phyloP scores from a whole-genome alignment of 2,797 vertebrate species.

The Paratrypauchen microcephalus region DNA sequence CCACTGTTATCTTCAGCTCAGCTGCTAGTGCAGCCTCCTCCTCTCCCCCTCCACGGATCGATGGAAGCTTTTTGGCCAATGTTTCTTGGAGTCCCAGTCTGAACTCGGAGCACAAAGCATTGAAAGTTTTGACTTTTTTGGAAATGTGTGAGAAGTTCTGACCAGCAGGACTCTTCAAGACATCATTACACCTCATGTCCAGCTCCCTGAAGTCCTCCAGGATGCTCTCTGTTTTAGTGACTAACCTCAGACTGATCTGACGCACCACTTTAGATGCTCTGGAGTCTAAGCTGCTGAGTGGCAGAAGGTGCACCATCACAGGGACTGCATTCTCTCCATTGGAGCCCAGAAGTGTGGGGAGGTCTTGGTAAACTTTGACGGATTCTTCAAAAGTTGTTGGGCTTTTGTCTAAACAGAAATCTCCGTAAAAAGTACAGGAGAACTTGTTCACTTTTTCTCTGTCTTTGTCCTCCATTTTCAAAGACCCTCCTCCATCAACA shows the following conservation, averaged over 20 bases:
- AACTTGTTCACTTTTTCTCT: not conserved
- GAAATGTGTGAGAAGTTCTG: not conserved
- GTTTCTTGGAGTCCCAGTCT: not conserved
- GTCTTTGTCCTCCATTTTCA: conserved; percentile 27
- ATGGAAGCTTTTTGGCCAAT: not conserved
- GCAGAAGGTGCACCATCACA: conserved; percentile 26
- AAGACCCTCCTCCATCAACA: conserved; percentile 26
- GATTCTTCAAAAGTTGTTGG: conserved; percentile 47
- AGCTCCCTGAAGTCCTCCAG: not conserved
- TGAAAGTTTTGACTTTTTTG: not conserved
- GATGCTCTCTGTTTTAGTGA: not conserved
- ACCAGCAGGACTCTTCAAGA: not conserved
- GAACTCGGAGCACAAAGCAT: not conserved
- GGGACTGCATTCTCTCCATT: not conserved
- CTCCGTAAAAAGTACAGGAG: conserved; percentile 24
- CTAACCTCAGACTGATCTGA: conserved; percentile 1
- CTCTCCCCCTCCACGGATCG: not conserved
- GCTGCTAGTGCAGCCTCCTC: not conserved
- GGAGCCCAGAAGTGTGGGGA: conserved; percentile 30
- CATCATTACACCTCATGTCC: not conserved
- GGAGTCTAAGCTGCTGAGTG: conserved; percentile 53
- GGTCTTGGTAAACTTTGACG: conserved; percentile 49
- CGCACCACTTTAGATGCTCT: conserved; percentile 9
- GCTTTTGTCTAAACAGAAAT: conserved; percentile 35
- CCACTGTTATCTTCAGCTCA: not conserved